Evolutionary conservation across 2,888 invertebrate species (phyloP).

Genomic region (Sphaerophoria taeniata): DNA sequence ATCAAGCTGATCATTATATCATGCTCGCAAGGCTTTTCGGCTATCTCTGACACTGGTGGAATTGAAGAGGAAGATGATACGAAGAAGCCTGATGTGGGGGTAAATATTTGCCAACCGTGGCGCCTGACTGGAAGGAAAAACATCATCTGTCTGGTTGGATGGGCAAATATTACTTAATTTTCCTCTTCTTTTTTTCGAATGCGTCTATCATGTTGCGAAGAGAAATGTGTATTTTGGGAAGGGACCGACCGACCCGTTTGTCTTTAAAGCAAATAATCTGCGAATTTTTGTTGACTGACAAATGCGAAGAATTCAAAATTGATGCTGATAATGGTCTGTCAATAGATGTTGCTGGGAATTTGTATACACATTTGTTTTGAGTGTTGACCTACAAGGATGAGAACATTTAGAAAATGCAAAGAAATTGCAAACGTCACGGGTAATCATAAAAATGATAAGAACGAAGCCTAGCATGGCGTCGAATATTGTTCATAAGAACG

Average conservation of each 20-base stretch:
- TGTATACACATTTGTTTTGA: too few relatives aligned
- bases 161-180: slow-evolving; percentile 62
- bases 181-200: neutral
- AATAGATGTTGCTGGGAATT: neutral
- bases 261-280: slow-evolving; percentile 32
- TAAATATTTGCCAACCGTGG: slow-evolving; percentile 59
- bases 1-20: slow-evolving; percentile 56
- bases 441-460: too few relatives aligned
- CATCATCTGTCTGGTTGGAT: slow-evolving; percentile 44
- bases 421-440: too few relatives aligned
- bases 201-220: slow-evolving; percentile 55
- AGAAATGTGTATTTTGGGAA: slow-evolving; percentile 7
- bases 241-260: slow-evolving; percentile 4
- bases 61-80: slow-evolving; percentile 2
- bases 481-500: too few relatives aligned
- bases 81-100: slow-evolving; percentile 21
- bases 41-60: neutral
- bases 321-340: slow-evolving; percentile 36
- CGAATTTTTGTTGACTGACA: slow-evolving; percentile 38
- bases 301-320: slow-evolving; percentile 28
- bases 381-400: too few relatives aligned
- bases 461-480: too few relatives aligned
- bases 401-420: too few relatives aligned
- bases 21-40: neutral
- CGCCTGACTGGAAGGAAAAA: slow-evolving; percentile 56